These are phyloP conservation scores for Pandemis corylana DNA, from an alignment of 2,888 invertebrate species.

Conservation along the genomic window DNA sequence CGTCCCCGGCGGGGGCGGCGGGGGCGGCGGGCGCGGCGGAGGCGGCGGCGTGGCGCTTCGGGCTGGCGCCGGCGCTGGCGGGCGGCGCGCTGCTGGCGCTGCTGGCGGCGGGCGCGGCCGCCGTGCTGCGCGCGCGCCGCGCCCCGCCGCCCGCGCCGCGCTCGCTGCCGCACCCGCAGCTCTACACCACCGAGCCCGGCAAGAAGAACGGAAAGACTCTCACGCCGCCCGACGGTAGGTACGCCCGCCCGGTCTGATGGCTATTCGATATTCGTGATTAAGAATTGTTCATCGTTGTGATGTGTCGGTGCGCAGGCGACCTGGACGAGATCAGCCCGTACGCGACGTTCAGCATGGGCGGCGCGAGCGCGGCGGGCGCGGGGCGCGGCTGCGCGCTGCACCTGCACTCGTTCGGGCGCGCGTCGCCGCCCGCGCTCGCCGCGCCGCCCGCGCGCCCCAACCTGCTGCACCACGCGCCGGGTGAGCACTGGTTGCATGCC, in stretches of 20 bases:
- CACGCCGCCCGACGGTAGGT: constrained; percentile 64
- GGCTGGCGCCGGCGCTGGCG: constrained; percentile 54
- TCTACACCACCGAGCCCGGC: constrained; percentile 64
- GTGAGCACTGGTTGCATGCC: constrained; percentile 41
- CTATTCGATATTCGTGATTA: too few relatives aligned
- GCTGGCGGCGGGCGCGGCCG: constrained; percentile 52
- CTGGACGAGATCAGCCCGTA: constrained; percentile 91
- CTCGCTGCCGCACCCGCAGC: constrained; percentile 53
- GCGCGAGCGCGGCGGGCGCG: constrained; percentile 65
- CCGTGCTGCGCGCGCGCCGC: constrained; percentile 36
- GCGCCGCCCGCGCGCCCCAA: constrained; percentile 68
- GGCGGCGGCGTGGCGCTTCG: constrained; percentile 49
- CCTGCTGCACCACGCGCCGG: constrained; percentile 59
- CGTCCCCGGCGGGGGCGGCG: constrained; percentile 44
- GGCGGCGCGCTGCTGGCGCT: constrained; percentile 56
- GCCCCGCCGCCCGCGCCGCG: constrained; percentile 44
- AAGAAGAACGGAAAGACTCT: constrained; percentile 62
- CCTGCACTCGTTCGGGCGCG: constrained; percentile 64
- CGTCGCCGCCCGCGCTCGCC: constrained; percentile 58
- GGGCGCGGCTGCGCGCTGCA: constrained; percentile 71
- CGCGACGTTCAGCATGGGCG: constrained; percentile 90
- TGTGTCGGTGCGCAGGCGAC: constrained; percentile 60
- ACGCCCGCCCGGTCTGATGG: constrained; percentile 8
- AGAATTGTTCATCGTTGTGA: too few relatives aligned
- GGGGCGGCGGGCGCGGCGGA: constrained; percentile 43